Conservation (phyloP, 37 sponge, comb jelly and placozoan genomes). For the Petrosia ficiformis region DNA sequence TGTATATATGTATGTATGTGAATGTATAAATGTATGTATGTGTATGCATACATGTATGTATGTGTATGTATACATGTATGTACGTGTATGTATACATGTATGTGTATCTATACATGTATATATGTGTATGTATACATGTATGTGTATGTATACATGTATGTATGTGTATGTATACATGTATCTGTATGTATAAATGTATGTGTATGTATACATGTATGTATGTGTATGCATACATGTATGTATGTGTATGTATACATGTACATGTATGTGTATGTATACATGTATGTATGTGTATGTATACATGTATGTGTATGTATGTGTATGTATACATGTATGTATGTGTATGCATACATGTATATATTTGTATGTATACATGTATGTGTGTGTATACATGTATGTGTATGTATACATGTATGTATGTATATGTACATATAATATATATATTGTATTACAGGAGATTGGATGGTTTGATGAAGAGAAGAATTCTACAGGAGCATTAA, state of each 20-base stretch:
- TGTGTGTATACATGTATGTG: not conserved
- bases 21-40: no score
- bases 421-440: not conserved
- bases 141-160: no score
- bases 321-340: not conserved
- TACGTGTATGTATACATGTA: no score
- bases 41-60: no score
- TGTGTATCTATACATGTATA: not conserved
- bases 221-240: not conserved
- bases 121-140: conserved; percentile 2
- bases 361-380: not conserved
- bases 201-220: not conserved
- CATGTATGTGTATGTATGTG: not conserved
- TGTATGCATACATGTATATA: not conserved
- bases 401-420: conserved; percentile 9
- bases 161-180: no score
- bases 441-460: conserved; percentile 49
- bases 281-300: no score
- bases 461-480: conserved; percentile 81
- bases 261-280: conserved; percentile 6
- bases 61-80: no score
- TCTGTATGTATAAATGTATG: not conserved
- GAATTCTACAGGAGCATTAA: conserved; percentile 82
- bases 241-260: not conserved
- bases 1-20: no score